Evolutionary conservation across 2,113 vertebrate species (phyloP).

Genomic region (Cryptoleucopteryx plumbea): DNA sequence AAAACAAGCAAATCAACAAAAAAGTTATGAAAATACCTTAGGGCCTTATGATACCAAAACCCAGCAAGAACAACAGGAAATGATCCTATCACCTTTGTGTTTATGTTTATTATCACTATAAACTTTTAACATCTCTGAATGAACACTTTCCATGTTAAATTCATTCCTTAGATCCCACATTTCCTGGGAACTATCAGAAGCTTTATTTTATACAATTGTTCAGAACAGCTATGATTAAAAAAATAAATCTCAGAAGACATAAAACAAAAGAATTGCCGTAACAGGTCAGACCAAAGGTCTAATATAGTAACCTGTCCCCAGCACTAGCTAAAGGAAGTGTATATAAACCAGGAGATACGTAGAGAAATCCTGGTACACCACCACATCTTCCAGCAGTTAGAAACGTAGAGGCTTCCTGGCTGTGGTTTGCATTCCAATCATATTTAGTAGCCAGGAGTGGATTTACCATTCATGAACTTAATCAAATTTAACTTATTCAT

Average conservation of each 20-base stretch:
- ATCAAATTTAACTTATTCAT: not conserved
- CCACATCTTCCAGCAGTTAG: not conserved
- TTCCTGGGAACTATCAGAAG: not conserved
- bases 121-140: not conserved
- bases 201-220: not conserved
- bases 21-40: not conserved
- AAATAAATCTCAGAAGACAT: not conserved
- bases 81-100: not conserved
- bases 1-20: not conserved
- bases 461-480: not conserved
- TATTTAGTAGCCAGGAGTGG: not conserved
- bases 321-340: not conserved
- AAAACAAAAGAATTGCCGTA: not conserved
- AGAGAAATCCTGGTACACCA: not conserved
- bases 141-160: not conserved
- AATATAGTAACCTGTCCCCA: not conserved
- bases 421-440: not conserved
- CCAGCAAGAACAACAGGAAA: not conserved
- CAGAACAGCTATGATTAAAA: not conserved
- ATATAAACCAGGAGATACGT: not conserved
- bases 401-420: not conserved
- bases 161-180: not conserved
- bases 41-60: not conserved
- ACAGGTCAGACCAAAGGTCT: not conserved
- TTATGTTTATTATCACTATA: not conserved